Evolutionary conservation across 2,888 invertebrate species (phyloP).

Genomic region (Suillia variegata): DNA sequence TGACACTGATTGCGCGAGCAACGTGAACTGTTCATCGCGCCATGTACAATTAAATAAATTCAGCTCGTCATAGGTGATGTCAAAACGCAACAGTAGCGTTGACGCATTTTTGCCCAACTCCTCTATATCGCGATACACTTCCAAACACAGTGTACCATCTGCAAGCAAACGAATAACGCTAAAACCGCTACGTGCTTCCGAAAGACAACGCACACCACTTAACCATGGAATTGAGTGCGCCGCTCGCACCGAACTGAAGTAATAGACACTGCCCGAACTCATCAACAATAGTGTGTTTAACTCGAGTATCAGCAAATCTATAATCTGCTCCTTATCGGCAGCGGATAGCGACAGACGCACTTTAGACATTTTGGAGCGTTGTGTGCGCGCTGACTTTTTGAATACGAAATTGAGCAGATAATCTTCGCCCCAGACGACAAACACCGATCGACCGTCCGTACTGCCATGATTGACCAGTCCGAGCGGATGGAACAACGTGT

Average conservation of each 20-base stretch:
- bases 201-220: slow-evolving; percentile 45
- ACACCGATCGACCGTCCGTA: slow-evolving; percentile 47
- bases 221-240: slow-evolving; percentile 50
- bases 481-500: slow-evolving; percentile 50
- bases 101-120: slow-evolving; percentile 40
- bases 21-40: slow-evolving; percentile 44
- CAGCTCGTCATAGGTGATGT: slow-evolving; percentile 52
- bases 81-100: slow-evolving; percentile 39
- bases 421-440: slow-evolving; percentile 56
- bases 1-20: slow-evolving; percentile 39
- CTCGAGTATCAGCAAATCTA: slow-evolving; percentile 50
- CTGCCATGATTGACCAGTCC: slow-evolving; percentile 51
- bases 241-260: slow-evolving; percentile 54
- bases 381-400: slow-evolving; percentile 41
- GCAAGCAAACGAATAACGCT: slow-evolving; percentile 45
- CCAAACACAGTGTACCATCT: slow-evolving; percentile 38
- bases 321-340: slow-evolving; percentile 30
- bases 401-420: slow-evolving; percentile 55
- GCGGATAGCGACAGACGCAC: slow-evolving; percentile 42
- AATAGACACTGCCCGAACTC: slow-evolving; percentile 50
- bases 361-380: slow-evolving; percentile 41
- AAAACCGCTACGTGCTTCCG: slow-evolving; percentile 42
- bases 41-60: slow-evolving; percentile 53
- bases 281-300: slow-evolving; percentile 53
- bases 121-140: slow-evolving; percentile 49